phyloP scores from a whole-genome alignment of 2,888 invertebrate genomes.

The Tribolium freemani region DNA sequence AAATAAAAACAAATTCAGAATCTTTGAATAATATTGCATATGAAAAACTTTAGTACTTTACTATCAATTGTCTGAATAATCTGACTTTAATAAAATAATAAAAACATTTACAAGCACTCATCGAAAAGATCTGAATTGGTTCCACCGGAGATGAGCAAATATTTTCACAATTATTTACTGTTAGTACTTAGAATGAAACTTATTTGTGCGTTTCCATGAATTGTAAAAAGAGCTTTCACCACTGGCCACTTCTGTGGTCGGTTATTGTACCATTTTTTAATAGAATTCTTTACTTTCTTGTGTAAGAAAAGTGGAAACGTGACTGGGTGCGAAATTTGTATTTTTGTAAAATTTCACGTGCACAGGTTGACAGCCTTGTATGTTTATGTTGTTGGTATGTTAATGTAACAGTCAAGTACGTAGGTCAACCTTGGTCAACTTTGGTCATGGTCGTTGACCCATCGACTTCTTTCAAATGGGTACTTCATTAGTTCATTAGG shows the following conservation, averaged over 20 bases:
- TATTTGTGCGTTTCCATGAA: not conserved
- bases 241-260: not conserved
- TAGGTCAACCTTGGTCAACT: conserved; percentile 16
- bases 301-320: not conserved
- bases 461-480: not conserved
- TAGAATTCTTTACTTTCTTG: not conserved
- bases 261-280: not conserved
- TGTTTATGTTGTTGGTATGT: conserved; percentile 18
- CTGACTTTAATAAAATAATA: not conserved
- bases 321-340: not conserved
- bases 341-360: conserved; percentile 7
- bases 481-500: not conserved
- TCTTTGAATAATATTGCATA: no score
- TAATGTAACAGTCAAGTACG: conserved; percentile 13
- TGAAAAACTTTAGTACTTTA: no score
- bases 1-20: no score
- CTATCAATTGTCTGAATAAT: no score
- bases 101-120: no score
- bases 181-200: not conserved
- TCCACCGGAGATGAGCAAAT: not conserved
- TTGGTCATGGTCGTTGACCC: conserved; percentile 14
- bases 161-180: conserved; percentile 10
- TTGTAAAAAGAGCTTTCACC: not conserved
- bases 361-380: conserved; percentile 12
- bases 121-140: not conserved